Evolutionary conservation across 2,888 invertebrate genomes (phyloP), one percentile per base, ranked within the genome.

Genomic region (Tipula unca): DNA sequence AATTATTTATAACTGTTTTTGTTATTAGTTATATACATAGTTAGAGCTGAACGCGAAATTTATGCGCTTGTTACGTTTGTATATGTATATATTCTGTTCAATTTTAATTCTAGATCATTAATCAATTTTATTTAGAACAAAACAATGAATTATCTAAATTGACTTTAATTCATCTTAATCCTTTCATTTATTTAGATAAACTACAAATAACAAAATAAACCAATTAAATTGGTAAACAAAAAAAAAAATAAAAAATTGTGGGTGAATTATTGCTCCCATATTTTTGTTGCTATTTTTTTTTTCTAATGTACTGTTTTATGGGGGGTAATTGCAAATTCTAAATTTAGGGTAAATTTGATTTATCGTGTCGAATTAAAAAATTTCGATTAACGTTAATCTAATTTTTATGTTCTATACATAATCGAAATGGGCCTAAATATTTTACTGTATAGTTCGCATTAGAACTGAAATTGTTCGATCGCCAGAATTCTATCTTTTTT

Each of bases 171-270:
- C 69, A 25, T 69, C 69, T 69, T 69, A 69, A 69, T 69, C 69
- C 69, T 25, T 69, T 69, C 69, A 69, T 69, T 69, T 69, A 69
- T 69, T 69, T 69, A 69, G 69, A 69, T 69, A 69, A 69, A 69
- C 8, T 69, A 32, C 4, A 32, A 32, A 39, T 13, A 39, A 69
- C 25, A 69, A 69, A 69, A 69, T 69, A 69, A 69, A 69, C 69
- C 69, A 69, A 69, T 69, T 69, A 69, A 69, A 69, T 69, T 69
- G 48, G 48, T n/a, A 10, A 48, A 48, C 17, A 17, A 48, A 1
- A 1, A 32, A 32, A 32, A 32, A 32, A 32, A 1, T 0, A 32
- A 39, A 2, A 39, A 69, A 69, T 10, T 69, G 69, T 69, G 69
- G 69, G 69, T 69, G 69, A 69, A 69, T 25, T 69, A 69, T 69